Conservation (phyloP, 2,797 vertebrate genomes). For the Discoglossus pictus region DNA sequence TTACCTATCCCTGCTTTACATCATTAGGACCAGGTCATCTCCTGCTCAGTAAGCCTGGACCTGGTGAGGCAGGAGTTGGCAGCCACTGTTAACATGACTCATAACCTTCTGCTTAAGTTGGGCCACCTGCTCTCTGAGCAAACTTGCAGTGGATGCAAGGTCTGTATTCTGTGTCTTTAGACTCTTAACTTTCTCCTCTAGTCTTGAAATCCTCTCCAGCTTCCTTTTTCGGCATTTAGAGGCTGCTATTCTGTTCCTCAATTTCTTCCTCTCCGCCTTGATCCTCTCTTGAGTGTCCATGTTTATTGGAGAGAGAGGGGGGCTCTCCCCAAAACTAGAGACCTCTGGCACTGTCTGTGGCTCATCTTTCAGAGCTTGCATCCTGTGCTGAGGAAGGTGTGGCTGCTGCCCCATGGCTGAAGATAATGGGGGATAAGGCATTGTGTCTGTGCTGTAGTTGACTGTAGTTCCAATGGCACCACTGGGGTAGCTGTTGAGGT, state of each 20-base stretch:
- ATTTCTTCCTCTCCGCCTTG: constrained; percentile 95
- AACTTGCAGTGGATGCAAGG: constrained; percentile 89
- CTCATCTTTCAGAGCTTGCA: constrained; percentile 88
- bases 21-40: too few species aligned
- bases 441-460: constrained; percentile 77
- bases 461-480: constrained; percentile 69
- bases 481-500: constrained; percentile 79
- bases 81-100: constrained; percentile 98
- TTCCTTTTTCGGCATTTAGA: constrained; percentile 94
- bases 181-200: constrained; percentile 94
- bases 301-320: constrained; percentile 91
- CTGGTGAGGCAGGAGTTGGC: constrained; percentile 91
- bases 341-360: constrained; percentile 95
- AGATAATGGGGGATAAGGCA: constrained; percentile 70
- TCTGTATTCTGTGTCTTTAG: constrained; percentile 94
- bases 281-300: constrained; percentile 98
- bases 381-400: constrained; percentile 58
- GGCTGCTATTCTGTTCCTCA: constrained; percentile 93
- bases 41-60: constrained; percentile 84
- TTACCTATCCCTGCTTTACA: too few species aligned
- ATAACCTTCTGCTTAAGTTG: constrained; percentile 97
- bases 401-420: constrained; percentile 68
- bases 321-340: constrained; percentile 90
- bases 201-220: constrained; percentile 89
- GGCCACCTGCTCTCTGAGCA: constrained; percentile 92